Base-by-base conservation (phyloP, 1,140 invertebrate species). In the Drosophila lacteicornis region DNA sequence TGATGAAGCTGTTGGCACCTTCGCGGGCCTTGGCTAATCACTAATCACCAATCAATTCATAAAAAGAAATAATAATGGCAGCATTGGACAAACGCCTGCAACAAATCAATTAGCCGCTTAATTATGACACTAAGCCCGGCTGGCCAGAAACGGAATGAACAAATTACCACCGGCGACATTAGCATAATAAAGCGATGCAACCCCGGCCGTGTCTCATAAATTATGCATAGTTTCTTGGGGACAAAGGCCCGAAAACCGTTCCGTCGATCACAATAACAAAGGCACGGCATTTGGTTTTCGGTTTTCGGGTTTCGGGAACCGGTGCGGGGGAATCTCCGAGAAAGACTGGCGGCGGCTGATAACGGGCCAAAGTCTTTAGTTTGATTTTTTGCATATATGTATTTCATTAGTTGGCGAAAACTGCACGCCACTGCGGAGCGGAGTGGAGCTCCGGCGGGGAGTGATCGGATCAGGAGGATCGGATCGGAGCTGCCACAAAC, bases 31-130 rank as follows among this genome's bases (percentile, higher is more conserved):
- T 56, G 57, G 68, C 65, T 87, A 63, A 87, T 87, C 73, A 66
- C 68, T 79, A 80, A 82, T 90, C 75, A 84, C 79, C 74, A 78
- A 88, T 87, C 80, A 81, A 85, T 85, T 81, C 75, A 83, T 76
- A 68, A 74, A 80, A 65, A 63, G 67, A 61, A 79, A 80, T 68
- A 79, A 80, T 79, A 79, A 65, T 55, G 38, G 33, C 30, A 51
- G 56, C 53, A 70, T 69, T 73, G 69, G 50, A 77, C 75, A 67
- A 76, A 81, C 80, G 86, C 79, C 86, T 85, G 75, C 81, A 90
- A 90, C 85, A 90, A 90, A 90, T 90, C 87, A 90, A 90, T 90
- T 90, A 87, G 81, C 83, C 82, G 81, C 85, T 90, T 90, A 90
- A 90, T 85, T 85, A 88, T 90, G 85, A 90, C 85, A 90, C 85